Base-by-base conservation (phyloP, 2,113 vertebrate species). In the Larimichthys crocea region DNA sequence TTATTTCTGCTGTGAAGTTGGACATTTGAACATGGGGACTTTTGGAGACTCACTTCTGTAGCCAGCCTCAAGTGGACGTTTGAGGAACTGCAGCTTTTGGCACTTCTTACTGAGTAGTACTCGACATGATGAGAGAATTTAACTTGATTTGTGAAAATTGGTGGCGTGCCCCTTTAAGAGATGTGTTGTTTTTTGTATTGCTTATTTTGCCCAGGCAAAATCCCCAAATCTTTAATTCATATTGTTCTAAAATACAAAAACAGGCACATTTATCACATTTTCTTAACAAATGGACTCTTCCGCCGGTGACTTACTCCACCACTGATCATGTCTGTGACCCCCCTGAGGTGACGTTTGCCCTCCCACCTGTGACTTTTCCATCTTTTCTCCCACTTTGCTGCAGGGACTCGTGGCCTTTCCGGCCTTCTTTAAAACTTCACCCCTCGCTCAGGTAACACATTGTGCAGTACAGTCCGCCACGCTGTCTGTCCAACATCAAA, bases 381-480 rank as follows among this genome's bases (percentile, higher is more conserved):
- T 94, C 92, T 94, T 91, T 82, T 94, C 76, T 91, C 86, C 88
- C 86, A 88, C 85, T 94, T 42, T 92, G 91, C 94, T 95, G 91
- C 95, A 96, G 95, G 94, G 95, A 96, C 75, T 94, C 91, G 52
- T 94, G 94, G 95, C 94, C 95, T 17, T 92, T 95, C 89, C 94
- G 94, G 86, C 94, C 95, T 85, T 92, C 95, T 93, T 92, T 95
- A 88, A 96, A 96, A 94, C 94, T 92, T 5, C 95, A 95, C 78
- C 94, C 95, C 72, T 96, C 94, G 9, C 93, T 95, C 94, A 96
- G 95, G 95, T 96, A 96, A 96, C 74, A 46, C 80, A 79, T 46
- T 86, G 82, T 86, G 49, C 63, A 26, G 40, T 57, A 52, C 68
- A 60, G 60, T 84, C 44, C 26, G 78, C 50, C 79, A 57, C 70